phyloP scores from a whole-genome alignment of 37 sponge, comb jelly and placozoan species.

The Halisarca cf. caerulea region DNA sequence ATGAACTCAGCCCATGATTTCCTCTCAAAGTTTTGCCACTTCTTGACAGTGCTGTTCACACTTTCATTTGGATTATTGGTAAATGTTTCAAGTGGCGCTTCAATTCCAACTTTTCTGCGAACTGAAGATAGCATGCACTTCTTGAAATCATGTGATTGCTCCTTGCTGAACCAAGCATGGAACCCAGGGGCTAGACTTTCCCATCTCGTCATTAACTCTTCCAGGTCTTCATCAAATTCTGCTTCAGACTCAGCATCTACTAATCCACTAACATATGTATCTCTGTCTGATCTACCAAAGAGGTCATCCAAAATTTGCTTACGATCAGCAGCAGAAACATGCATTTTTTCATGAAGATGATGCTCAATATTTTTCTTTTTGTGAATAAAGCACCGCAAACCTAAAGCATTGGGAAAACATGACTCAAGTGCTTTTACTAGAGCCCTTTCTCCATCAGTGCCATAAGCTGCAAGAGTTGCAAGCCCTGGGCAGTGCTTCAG shows the following conservation, averaged over 20 bases:
- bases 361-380: slow-evolving; percentile 32
- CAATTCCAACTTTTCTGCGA: slow-evolving; percentile 20
- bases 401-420: neutral
- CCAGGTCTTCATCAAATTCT: neutral
- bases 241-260: slow-evolving; percentile 23
- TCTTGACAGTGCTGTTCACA: slow-evolving; percentile 27
- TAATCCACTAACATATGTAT: neutral
- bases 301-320: neutral
- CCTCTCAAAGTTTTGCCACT: slow-evolving; percentile 19
- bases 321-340: slow-evolving; percentile 4
- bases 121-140: slow-evolving; percentile 17
- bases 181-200: slow-evolving; percentile 31
- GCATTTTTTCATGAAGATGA: neutral
- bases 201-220: slow-evolving; percentile 2
- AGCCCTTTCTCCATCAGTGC: neutral
- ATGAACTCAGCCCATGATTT: slow-evolving; percentile 10
- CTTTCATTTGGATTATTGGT: slow-evolving; percentile 45
- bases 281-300: slow-evolving; percentile 10
- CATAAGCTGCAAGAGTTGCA: neutral
- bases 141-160: neutral
- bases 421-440: neutral
- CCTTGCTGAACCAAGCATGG: slow-evolving; percentile 15
- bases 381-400: slow-evolving; percentile 23
- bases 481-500: neutral
- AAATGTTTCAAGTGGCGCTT: slow-evolving; percentile 18